A percentile compares a stretch with the other conserved stretches of the same genome.
These are phyloP conservation scores for Mustela erminea DNA, from an alignment of 2,797 vertebrate genomes.

Conservation along the genomic window DNA sequence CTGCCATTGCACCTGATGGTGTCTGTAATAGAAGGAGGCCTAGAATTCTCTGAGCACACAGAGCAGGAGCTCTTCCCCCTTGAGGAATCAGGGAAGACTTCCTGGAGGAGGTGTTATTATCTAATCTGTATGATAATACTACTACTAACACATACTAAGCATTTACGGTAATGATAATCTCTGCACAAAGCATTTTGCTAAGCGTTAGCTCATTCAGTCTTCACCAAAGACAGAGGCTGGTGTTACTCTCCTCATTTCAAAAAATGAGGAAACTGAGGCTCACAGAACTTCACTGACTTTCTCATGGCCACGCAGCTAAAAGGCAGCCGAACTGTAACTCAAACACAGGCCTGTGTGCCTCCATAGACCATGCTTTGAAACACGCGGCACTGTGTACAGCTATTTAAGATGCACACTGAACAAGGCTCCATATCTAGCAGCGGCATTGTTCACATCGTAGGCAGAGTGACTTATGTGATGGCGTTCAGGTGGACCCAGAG, in stretches of 20 bases:
- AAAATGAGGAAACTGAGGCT: not conserved
- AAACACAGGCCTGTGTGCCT: not conserved
- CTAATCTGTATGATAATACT: not conserved
- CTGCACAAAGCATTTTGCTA: not conserved
- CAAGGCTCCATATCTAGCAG: not conserved
- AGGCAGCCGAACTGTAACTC: not conserved
- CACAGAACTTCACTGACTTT: not conserved
- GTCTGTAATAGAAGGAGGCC: not conserved
- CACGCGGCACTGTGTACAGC: not conserved
- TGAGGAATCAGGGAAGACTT: not conserved
- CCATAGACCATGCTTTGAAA: not conserved
- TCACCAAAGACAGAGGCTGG: not conserved
- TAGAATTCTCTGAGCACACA: not conserved
- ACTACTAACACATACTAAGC: not conserved
- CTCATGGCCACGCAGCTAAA: not conserved
- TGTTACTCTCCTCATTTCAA: not conserved
- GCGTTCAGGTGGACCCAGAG: not conserved
- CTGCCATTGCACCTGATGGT: accelerated
- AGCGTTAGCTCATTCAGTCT: not conserved
- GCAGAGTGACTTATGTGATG: not conserved
- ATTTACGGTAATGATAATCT: not conserved
- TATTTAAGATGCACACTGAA: not conserved
- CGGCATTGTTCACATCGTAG: accelerated
- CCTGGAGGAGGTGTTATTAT: not conserved
- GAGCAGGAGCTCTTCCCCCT: not conserved